Conservation (phyloP, 2,797 vertebrate genomes). For the Tragopan temminckii region DNA sequence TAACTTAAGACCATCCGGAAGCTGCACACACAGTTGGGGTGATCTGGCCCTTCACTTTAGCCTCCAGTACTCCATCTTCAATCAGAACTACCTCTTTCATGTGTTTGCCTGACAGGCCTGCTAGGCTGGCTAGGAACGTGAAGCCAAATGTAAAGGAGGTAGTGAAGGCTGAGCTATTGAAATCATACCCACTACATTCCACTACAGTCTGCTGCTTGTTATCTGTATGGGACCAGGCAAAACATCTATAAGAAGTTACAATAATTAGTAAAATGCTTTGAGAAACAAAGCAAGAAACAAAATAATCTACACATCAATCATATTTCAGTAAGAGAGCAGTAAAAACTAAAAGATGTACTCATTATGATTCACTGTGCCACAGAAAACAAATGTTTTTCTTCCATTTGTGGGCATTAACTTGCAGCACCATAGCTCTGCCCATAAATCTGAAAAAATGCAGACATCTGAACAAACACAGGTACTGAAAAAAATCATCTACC, state of each 20-base stretch:
- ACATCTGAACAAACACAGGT: constrained; percentile 16
- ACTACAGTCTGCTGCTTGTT: background rate
- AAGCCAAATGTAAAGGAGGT: background rate
- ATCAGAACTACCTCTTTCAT: background rate
- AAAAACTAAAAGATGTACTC: background rate
- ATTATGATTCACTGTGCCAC: background rate
- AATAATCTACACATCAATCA: background rate
- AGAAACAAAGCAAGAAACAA: constrained; percentile 10
- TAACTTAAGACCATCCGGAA: background rate
- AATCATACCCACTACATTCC: background rate
- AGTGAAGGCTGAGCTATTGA: background rate
- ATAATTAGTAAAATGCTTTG: background rate
- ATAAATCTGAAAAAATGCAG: constrained; percentile 23
- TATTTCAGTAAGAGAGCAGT: background rate
- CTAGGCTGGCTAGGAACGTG: background rate
- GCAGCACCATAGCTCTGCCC: background rate
- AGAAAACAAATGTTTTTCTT: background rate
- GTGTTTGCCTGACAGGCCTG: background rate
- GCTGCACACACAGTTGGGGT: background rate
- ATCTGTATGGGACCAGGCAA: background rate
- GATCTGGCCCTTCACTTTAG: background rate
- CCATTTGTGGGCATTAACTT: background rate
- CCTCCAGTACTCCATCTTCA: background rate
- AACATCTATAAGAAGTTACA: background rate
- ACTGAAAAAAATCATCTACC: background rate